A percentile compares a stretch with the other conserved stretches of the same genome.
phyloP scores from a whole-genome alignment of 2,113 vertebrate genomes.

The Vanacampus margaritifer region DNA sequence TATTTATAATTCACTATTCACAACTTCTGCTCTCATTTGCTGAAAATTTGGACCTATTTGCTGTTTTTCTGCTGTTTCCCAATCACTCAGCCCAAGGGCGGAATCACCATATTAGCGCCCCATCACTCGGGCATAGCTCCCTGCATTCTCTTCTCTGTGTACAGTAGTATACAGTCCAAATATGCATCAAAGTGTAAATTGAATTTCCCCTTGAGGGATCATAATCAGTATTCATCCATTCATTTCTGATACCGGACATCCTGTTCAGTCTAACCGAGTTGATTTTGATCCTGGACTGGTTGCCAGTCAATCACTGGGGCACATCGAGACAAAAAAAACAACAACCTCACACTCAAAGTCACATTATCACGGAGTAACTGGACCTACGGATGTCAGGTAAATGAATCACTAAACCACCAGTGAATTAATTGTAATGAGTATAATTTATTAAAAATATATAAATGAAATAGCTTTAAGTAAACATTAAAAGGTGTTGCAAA shows the following conservation, averaged over 20 bases:
- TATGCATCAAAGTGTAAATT: too few species aligned
- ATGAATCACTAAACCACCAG: too few species aligned
- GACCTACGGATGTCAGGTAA: too few species aligned
- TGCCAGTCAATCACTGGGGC: not conserved
- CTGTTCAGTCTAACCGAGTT: not conserved
- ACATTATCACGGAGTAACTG: not conserved
- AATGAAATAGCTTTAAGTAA: too few species aligned
- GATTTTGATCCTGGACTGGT: not conserved
- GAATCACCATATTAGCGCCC: not conserved
- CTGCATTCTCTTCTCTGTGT: not conserved
- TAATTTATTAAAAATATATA: not conserved
- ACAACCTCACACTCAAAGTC: not conserved
- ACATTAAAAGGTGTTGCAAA: too few species aligned
- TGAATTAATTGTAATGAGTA: not conserved
- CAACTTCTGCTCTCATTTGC: not conserved
- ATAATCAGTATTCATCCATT: not conserved
- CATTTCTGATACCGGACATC: not conserved
- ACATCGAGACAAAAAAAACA: not conserved
- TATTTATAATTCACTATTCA: not conserved
- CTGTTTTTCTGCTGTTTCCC: not conserved
- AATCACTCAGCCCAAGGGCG: not conserved
- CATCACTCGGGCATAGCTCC: not conserved
- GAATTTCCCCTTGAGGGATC: too few species aligned
- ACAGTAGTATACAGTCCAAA: too few species aligned
- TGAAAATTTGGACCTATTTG: not conserved